Conservation (phyloP, 1,140 invertebrate species). For the Achroia grisella region DNA sequence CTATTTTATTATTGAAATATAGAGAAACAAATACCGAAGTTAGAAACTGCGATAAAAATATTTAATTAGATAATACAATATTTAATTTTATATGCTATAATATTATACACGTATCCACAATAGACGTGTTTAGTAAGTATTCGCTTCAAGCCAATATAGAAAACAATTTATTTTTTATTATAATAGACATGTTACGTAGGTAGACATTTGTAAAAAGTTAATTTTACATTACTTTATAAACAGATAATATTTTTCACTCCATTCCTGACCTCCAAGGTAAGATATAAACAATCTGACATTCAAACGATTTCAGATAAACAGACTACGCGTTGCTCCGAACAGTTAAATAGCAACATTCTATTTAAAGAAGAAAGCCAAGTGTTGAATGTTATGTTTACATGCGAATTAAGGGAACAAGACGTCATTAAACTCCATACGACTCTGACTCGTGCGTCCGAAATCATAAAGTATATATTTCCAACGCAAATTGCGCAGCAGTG, state of each 20-base stretch:
- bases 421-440: neutral
- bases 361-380: slow-evolving; percentile 35
- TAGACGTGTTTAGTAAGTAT: too few species aligned
- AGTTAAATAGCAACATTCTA: slow-evolving; percentile 31
- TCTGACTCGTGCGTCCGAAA: neutral
- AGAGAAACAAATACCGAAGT: too few species aligned
- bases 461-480: neutral
- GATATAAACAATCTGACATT: slow-evolving; percentile 27
- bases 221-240: slow-evolving; percentile 7
- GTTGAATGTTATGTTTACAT: slow-evolving; percentile 17
- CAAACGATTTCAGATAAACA: slow-evolving; percentile 30
- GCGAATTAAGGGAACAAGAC: slow-evolving; percentile 8
- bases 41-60: too few species aligned
- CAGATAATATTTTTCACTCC: slow-evolving; percentile 13
- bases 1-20: too few species aligned
- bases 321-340: slow-evolving; percentile 10
- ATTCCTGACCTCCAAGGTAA: slow-evolving; percentile 21
- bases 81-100: too few species aligned
- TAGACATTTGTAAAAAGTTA: neutral
- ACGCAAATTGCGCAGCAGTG: slow-evolving; percentile 14
- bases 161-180: too few species aligned
- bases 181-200: neutral
- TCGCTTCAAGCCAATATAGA: too few species aligned
- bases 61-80: too few species aligned
- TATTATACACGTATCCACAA: too few species aligned